Conservation (phyloP, 2,888 invertebrate species). For the Ellobium chinense region DNA sequence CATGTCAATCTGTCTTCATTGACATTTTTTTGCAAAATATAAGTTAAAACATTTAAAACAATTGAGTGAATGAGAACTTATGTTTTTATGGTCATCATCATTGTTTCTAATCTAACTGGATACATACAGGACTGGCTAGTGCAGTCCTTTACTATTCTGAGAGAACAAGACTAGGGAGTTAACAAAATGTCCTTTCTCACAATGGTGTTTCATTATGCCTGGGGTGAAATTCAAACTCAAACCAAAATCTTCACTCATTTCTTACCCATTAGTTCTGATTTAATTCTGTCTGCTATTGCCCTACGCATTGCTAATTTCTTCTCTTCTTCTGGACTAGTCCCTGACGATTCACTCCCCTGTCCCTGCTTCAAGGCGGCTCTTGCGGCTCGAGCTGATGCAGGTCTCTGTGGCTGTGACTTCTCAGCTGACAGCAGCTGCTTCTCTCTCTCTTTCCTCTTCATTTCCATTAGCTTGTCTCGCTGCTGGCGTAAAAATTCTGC, state of each 20-base stretch:
- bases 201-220: too few species aligned
- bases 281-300: constrained; percentile 90
- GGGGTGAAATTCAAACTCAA: background rate
- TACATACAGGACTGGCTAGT: too few species aligned
- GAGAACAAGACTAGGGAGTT: too few species aligned
- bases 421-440: constrained; percentile 86
- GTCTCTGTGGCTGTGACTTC: constrained; percentile 80
- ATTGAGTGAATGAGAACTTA: too few species aligned
- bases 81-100: too few species aligned
- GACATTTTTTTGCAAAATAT: too few species aligned
- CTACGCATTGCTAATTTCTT: constrained; percentile 88
- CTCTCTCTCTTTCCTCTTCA: constrained; percentile 93
- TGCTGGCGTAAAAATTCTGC: constrained; percentile 93
- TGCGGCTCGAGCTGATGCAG: constrained; percentile 88
- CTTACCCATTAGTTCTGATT: constrained; percentile 89
- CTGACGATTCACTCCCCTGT: constrained; percentile 44
- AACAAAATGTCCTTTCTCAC: too few species aligned
- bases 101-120: too few species aligned
- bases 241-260: constrained; percentile 44
- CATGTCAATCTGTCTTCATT: too few species aligned
- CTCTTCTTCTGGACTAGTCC: constrained; percentile 69
- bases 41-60: too few species aligned
- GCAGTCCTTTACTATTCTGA: too few species aligned
- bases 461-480: constrained; percentile 91
- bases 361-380: constrained; percentile 82